Evolutionary conservation across 2,888 invertebrate species (phyloP), one percentile per base, ranked within the genome.

Genomic region (Diploptera punctata): DNA sequence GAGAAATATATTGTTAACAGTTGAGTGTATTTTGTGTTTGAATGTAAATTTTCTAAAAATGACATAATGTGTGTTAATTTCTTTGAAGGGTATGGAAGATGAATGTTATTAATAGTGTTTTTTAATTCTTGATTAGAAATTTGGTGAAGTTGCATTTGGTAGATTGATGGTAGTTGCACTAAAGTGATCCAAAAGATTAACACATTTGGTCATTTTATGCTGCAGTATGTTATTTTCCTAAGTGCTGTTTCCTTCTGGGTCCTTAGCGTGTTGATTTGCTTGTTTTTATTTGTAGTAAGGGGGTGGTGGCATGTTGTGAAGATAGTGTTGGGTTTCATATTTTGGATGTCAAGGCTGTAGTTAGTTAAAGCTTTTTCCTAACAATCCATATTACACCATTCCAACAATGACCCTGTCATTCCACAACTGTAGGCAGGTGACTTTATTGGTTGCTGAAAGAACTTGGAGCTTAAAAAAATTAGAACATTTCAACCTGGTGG

Each of bases 1-100:
- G 54, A 54, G 26, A 54, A 54, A 54, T 54, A 26, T 54, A 54
- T 26, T 54, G 2, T 54, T 24, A 54, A 26, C 47, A 54, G 54
- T 54, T 54, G 54, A 26, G 47, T 47, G 47, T 47, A 26, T 54
- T 24, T 1, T 29, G 16, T 54, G 54, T 54, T 54, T 54, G 26
- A 54, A 54, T 54, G 54, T 54, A 26, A 54, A 54, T 24, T 54
- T 10, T 54, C 54, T 9, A 3, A 47, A 54, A 24, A 54, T 54
- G 54, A 54, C 26, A 38, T 38, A 47, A 47, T 47, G 47, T 47
- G 26, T 54, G 54, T 54, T 54, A 13, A 54, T 21, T 54, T 54
- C 16, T 54, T 24, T 2, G 0, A 1, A 26, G 54, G 26, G 10
- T 54, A 47, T 9, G 10, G 10, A 47, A 47, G 10, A 13, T 47